A percentile compares a stretch with the other conserved stretches of the same genome.
Evolutionary conservation across 1,140 invertebrate species (phyloP).

Genomic region (Seison nebaliae): DNA sequence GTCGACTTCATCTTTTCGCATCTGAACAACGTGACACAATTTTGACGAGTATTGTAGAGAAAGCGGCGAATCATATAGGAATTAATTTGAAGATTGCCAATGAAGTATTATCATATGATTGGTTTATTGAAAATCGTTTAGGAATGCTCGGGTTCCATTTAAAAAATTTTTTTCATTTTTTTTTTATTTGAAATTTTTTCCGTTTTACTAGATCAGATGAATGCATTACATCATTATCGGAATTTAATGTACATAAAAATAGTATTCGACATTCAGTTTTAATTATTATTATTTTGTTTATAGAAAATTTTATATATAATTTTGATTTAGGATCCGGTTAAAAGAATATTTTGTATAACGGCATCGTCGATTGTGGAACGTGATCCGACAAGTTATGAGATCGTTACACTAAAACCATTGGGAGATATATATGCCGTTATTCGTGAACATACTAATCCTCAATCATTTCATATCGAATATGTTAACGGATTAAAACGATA

Average conservation of each 20-base stretch:
- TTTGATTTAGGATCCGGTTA: constrained; percentile 34
- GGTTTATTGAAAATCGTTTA: constrained; percentile 54
- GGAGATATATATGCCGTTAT: constrained; percentile 52
- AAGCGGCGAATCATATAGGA: constrained; percentile 47
- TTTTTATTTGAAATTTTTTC: too few species aligned
- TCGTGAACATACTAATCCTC: constrained; percentile 59
- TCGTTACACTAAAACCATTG: constrained; percentile 58
- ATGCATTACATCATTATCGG: constrained; percentile 59
- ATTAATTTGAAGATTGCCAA: constrained; percentile 53
- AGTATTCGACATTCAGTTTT: constrained; percentile 46
- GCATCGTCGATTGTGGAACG: constrained; percentile 79
- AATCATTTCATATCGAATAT: constrained; percentile 75
- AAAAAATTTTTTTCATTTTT: too few species aligned
- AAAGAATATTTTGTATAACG: constrained; percentile 67
- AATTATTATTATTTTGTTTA: too few species aligned
- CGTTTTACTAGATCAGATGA: constrained; percentile 51
- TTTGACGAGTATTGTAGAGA: constrained; percentile 52
- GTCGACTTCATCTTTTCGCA: constrained; percentile 58
- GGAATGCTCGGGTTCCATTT: too few species aligned
- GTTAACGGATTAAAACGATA: constrained; percentile 57
- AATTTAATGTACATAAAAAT: constrained; percentile 68
- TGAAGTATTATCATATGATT: constrained; percentile 50
- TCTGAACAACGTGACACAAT: constrained; percentile 53
- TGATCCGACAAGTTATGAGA: constrained; percentile 75
- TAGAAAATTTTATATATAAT: too few species aligned